Base-by-base conservation (phyloP, 1,140 invertebrate genomes). In the Brachionus koreanus region DNA sequence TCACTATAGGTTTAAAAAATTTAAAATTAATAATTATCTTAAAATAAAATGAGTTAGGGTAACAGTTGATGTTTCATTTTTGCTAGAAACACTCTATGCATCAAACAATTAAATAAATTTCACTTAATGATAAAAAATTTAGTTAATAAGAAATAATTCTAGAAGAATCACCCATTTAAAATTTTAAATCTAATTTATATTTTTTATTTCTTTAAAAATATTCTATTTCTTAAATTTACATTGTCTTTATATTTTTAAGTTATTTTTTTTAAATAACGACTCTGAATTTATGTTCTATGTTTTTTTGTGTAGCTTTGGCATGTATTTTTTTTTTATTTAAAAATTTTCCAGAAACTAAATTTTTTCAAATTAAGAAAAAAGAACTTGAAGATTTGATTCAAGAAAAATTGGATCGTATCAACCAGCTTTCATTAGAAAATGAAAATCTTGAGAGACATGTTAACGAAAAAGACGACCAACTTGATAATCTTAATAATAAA, bases 391-490 rank as follows among this genome's bases (percentile, higher is more conserved):
- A 74, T 46, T 9, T 74, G 69, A 42, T 74, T 3, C 39, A 74
- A 39, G 69, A 74, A 33, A 74, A 74, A 29, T 19, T 43, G 3
- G 42, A 46, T 6, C 37, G 69, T 4, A 35, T 74, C 6, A 29
- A 74, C 7, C 39, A 74, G 7, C 25, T 74, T 7, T 46, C 37
- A 25, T 33, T 74, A 9, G 69, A 74, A 46, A 74, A 74, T 33
- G 39, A 74, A 74, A 74, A 74, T 29, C 43, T 74, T 13, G 69
- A 74, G n/a, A 23, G 42, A 9, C 39, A 46, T 46, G 39, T 74
- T 4, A 43, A 13, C 23, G 69, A 74, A 46, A 74, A 74, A 74
- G 69, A 46, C 7, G 39, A 74, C n/a, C 69, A 74, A 74, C 10
- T 74, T 9, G 25, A 43, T 25, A 29, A 43, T 12, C 3, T 74